A percentile compares a stretch with the other conserved stretches of the same genome.
Evolutionary conservation across 2,888 invertebrate species (phyloP).

Genomic region (Sminthurides aquaticus): DNA sequence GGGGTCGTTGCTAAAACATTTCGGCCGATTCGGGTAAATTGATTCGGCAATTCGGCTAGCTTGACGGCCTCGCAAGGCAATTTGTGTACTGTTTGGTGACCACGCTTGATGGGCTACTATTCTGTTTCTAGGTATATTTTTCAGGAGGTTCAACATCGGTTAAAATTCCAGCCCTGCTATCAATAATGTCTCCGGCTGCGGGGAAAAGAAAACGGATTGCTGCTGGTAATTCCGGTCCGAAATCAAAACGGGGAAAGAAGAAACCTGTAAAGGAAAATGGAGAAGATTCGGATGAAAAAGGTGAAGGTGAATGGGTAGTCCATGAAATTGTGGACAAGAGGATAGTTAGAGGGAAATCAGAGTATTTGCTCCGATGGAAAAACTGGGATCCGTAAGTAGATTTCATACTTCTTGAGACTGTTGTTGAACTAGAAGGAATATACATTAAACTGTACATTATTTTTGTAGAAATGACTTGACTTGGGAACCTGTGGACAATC

Average conservation of each 20-base stretch:
- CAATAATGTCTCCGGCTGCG: not conserved
- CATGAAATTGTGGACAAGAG: slow-evolving; percentile 17
- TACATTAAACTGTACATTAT: too few relatives aligned
- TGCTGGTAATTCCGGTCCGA: not conserved
- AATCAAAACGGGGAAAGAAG: not conserved
- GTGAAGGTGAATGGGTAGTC: slow-evolving; percentile 53
- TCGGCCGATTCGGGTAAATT: too few relatives aligned
- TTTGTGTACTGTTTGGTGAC: too few relatives aligned
- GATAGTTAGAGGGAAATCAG: slow-evolving; percentile 6
- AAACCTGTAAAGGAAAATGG: slow-evolving; percentile 47
- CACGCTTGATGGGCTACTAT: too few relatives aligned
- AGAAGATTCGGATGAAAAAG: slow-evolving; percentile 60
- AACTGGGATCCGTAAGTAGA: slow-evolving; percentile 59
- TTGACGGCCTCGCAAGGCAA: too few relatives aligned
- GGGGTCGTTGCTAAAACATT: too few relatives aligned
- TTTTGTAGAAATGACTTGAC: slow-evolving; percentile 46
- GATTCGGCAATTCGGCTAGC: too few relatives aligned
- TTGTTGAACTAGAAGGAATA: too few relatives aligned
- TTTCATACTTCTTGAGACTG: too few relatives aligned
- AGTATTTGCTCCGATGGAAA: slow-evolving; percentile 73
- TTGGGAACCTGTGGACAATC: slow-evolving; percentile 74
- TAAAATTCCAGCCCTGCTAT: not conserved
- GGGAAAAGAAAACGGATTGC: slow-evolving; percentile 13
- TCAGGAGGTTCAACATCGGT: not conserved
- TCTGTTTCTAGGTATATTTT: too few relatives aligned